Base-by-base conservation (phyloP, 2,113 vertebrate genomes). In the Collichthys lucidus region DNA sequence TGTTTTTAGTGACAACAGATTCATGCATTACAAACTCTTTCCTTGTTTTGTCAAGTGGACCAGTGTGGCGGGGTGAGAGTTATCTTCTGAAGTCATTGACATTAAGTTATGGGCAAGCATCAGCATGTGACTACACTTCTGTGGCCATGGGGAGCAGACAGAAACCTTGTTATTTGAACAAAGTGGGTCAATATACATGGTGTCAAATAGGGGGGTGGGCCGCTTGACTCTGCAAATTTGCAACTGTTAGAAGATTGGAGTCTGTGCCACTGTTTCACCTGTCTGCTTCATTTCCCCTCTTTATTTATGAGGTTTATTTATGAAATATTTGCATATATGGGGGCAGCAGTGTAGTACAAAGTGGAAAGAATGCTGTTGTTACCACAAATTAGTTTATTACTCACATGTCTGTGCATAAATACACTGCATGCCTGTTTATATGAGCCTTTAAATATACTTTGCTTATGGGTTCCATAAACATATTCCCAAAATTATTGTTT, bases 71-170 rank as follows among this genome's bases (percentile, higher is more conserved):
- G 44, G 65, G 26, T 22, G 57, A 77, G 73, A 63, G 22, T 74
- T 50, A 79, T 42, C 46, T 40, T 67, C 35, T 70, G 47, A 44
- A 70, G 26, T 16, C 67, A 74, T 86, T 80, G 70, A 24, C 75
- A 72, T 88, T 62, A 80, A 82, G n/a, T n/a, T 29, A 15, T 11
- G 1, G 31, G 16, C 47, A 31, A 29, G 61, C 65, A 85, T 56
- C 73, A 64, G 24, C 50, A 67, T 75, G 63, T 74, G 61, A 70
- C 74, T 72, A 65, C 69, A 79, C 65, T 22, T 59, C 77, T 72
- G 5, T 74, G 60, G 10, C 65, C 65, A 42, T 19, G 10, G 53
- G 76, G 22, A 73, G 49, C 17, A 26, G 69, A 7, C 52, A 57
- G 44, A 65, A 60, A 52, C 20, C 29, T 78, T 77, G 8, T 77